These are phyloP conservation scores for Gymnogyps californianus DNA, from an alignment of 2,113 vertebrate genomes.

Conservation along the genomic window DNA sequence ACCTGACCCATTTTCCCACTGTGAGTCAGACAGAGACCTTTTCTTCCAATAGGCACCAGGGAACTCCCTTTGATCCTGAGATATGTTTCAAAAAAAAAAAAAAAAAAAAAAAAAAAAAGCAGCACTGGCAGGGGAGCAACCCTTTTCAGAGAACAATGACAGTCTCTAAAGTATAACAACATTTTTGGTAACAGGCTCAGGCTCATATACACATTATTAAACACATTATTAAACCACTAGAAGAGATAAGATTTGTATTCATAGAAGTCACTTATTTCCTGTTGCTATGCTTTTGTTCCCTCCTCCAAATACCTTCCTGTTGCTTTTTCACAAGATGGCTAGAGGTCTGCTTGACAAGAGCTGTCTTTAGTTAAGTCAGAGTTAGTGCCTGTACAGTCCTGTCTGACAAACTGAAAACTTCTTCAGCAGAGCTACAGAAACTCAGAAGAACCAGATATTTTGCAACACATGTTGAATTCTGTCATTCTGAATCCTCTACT, in stretches of 20 bases:
- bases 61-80: neutral
- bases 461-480: neutral
- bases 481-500: neutral
- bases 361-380: neutral
- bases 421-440: neutral
- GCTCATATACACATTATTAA: neutral
- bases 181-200: neutral
- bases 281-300: neutral
- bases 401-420: neutral
- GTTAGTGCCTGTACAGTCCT: neutral
- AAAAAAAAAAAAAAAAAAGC: neutral
- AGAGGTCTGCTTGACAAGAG: neutral
- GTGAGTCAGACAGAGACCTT: neutral
- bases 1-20: neutral
- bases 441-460: neutral
- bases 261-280: neutral
- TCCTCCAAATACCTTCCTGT: neutral
- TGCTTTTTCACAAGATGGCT: neutral
- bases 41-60: neutral
- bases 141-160: neutral
- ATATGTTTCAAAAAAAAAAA: neutral
- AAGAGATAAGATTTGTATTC: neutral
- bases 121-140: neutral
- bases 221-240: neutral
- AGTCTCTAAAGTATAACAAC: neutral